Conservation (phyloP, 1,140 invertebrate genomes). For the Pteromalus puparum region DNA sequence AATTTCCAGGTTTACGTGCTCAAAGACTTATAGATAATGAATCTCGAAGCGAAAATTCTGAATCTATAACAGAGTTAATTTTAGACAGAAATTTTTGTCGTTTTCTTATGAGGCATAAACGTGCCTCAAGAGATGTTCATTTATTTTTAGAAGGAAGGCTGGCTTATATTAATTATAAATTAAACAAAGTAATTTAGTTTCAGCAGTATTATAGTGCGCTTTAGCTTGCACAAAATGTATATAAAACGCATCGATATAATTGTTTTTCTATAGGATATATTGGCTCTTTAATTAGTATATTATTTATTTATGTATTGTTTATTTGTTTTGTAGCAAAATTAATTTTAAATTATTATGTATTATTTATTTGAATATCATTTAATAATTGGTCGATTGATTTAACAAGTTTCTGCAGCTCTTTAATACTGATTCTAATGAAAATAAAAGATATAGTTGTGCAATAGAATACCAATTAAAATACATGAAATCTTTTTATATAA, state of each 20-base stretch:
- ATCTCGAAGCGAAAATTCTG: background rate
- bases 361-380: no score
- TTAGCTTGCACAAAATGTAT: background rate
- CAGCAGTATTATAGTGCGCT: background rate
- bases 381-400: no score
- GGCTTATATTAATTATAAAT: slow-evolving; percentile 1
- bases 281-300: no score
- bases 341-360: no score
- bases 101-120: background rate
- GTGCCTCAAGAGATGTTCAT: background rate
- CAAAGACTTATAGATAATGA: background rate
- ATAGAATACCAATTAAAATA: no score
- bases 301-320: no score
- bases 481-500: no score
- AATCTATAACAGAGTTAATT: slow-evolving; percentile 4
- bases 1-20: background rate
- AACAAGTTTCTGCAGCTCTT: no score
- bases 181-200: background rate
- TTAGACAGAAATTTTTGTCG: background rate
- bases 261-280: no score
- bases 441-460: no score
- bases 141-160: background rate
- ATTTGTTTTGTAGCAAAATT: no score
- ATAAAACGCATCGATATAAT: background rate
- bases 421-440: no score